A percentile compares a stretch with the other conserved stretches of the same genome.
Conservation (phyloP, 2,797 vertebrate species). For the Craterocephalus amniculus region DNA sequence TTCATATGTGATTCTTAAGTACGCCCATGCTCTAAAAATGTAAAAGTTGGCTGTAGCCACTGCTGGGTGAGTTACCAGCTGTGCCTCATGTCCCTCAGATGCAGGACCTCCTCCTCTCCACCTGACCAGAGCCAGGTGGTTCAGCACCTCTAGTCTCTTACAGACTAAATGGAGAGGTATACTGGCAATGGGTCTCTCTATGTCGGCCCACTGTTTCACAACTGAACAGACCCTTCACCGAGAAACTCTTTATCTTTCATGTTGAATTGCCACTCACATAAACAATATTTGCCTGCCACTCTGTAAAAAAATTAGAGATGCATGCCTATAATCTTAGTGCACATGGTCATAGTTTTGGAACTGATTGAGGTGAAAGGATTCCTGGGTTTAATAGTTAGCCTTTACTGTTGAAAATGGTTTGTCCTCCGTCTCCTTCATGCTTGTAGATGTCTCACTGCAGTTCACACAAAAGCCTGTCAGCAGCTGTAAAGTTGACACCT, state of each 20-base stretch:
- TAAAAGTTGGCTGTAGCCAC: slow-evolving; percentile 3
- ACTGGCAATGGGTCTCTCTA: slow-evolving; percentile 23
- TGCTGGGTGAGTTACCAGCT: slow-evolving; percentile 50
- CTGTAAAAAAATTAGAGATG: slow-evolving; percentile 27
- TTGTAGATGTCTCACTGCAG: slow-evolving; percentile 14
- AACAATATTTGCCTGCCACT: slow-evolving; percentile 36
- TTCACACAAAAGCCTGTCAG: neutral
- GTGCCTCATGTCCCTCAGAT: slow-evolving; percentile 79
- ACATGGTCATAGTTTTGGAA: slow-evolving; percentile 19
- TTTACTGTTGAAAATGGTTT: slow-evolving; percentile 24
- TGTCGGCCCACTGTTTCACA: slow-evolving; percentile 38
- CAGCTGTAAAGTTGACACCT: neutral
- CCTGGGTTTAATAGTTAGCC: slow-evolving; percentile 32
- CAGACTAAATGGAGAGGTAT: slow-evolving; percentile 85
- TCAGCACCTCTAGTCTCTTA: slow-evolving; percentile 85
- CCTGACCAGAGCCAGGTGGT: slow-evolving; percentile 83
- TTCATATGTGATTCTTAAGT: slow-evolving; percentile 5
- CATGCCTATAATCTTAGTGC: slow-evolving; percentile 37
- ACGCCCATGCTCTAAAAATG: slow-evolving; percentile 9
- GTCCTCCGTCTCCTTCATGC: slow-evolving; percentile 18
- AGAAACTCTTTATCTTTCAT: slow-evolving; percentile 8
- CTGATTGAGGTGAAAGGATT: slow-evolving; percentile 27
- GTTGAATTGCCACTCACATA: slow-evolving; percentile 5
- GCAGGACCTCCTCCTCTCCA: slow-evolving; percentile 75
- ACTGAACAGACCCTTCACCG: slow-evolving; percentile 3